These are phyloP conservation scores for Coleophora deauratella DNA, from an alignment of 2,888 invertebrate species.

Conservation along the genomic window DNA sequence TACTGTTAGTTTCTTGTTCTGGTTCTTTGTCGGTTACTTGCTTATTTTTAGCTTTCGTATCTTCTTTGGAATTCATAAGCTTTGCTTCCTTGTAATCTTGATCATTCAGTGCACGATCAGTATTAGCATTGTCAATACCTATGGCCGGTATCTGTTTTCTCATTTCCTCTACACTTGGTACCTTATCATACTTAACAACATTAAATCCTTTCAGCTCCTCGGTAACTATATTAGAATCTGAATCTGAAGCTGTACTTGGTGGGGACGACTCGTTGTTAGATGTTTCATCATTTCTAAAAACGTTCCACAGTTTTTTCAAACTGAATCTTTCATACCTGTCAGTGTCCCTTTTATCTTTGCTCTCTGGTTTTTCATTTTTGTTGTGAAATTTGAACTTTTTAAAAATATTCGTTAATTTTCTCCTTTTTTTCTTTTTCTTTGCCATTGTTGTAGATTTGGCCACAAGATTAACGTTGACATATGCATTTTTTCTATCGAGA, in stretches of 20 bases:
- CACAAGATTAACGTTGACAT: constrained; percentile 30
- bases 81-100: too few relatives aligned
- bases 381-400: constrained; percentile 25
- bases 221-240: constrained; percentile 25
- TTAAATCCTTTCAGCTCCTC: constrained; percentile 22
- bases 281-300: constrained; percentile 19
- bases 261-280: not conserved
- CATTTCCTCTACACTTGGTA: constrained; percentile 26
- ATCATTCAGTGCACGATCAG: too few relatives aligned
- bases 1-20: too few relatives aligned
- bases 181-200: constrained; percentile 21
- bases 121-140: too few relatives aligned
- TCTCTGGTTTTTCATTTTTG: constrained; percentile 13
- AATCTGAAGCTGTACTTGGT: not conserved
- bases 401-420: constrained; percentile 24
- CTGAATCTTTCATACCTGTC: constrained; percentile 31
- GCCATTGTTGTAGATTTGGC: constrained; percentile 30
- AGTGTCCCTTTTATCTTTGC: constrained; percentile 18
- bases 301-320: constrained; percentile 33
- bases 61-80: not conserved
- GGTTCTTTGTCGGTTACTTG: too few relatives aligned
- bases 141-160: constrained; percentile 37
- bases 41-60: not conserved
- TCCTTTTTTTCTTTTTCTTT: constrained; percentile 20
- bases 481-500: constrained; percentile 21